Evolutionary conservation across 2,113 vertebrate genomes (phyloP).

Genomic region (Vulpes ferrilata): DNA sequence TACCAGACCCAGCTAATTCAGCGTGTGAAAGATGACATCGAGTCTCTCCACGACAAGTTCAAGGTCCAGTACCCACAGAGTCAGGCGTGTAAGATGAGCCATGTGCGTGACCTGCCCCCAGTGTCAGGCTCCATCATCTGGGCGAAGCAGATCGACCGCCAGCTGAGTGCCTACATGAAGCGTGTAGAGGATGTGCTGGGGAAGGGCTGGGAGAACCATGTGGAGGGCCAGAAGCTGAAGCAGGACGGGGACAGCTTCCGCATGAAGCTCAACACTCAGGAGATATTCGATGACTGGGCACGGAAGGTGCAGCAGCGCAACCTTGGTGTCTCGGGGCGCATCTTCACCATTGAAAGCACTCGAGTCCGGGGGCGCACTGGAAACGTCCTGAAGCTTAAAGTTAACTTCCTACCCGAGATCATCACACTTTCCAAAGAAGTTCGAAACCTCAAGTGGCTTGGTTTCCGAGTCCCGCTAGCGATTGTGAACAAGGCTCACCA

Average conservation of each 20-base stretch:
- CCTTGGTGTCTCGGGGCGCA: conserved; percentile 97
- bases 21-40: conserved; percentile 98
- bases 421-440: conserved; percentile 99
- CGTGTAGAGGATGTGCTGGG: conserved; percentile 98
- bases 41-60: conserved; percentile 99
- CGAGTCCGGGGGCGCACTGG: conserved; percentile 95
- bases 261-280: conserved; percentile 99
- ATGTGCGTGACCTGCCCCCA: conserved; percentile 96
- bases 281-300: conserved; percentile 99
- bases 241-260: conserved; percentile 99
- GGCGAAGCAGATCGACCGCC: conserved; percentile 99
- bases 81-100: conserved; percentile 99
- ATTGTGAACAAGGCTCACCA: conserved; percentile 99
- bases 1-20: conserved; percentile 99
- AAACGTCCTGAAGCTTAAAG: conserved; percentile 97
- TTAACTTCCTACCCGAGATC: conserved; percentile 99
- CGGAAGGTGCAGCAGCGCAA: conserved; percentile 99
- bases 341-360: conserved; percentile 98
- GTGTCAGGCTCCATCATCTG: conserved; percentile 99
- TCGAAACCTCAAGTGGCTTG: conserved; percentile 98
- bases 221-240: conserved; percentile 98
- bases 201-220: conserved; percentile 99
- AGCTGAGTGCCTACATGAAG: conserved; percentile 99
- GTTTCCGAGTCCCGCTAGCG: conserved; percentile 97
- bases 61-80: conserved; percentile 99